A percentile compares a stretch with the other conserved stretches of the same genome.
Conservation (phyloP, 37 sponge, comb jelly and placozoan genomes). For the Chondrilla cf. caribensis region DNA sequence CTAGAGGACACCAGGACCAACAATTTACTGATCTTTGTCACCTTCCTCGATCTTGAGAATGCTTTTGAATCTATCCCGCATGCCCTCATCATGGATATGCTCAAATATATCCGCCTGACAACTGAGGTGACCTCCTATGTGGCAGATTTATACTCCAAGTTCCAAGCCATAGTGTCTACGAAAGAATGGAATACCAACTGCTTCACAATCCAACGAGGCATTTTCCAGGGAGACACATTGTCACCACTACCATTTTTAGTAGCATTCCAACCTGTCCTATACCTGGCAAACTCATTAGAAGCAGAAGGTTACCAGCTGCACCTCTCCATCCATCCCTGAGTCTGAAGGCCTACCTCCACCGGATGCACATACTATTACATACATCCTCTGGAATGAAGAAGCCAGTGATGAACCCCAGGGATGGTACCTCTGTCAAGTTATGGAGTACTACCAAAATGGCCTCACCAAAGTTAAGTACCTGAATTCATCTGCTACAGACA, state of each 20-base stretch:
- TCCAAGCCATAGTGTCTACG: neutral
- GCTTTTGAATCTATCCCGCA: constrained; percentile 45
- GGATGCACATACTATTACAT: neutral
- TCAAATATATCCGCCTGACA: neutral
- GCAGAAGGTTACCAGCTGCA: neutral
- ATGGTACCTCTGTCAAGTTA: neutral
- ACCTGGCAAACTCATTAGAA: neutral
- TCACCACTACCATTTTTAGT: neutral
- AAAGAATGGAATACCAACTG: neutral
- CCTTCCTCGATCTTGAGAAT: constrained; percentile 43
- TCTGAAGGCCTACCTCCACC: neutral
- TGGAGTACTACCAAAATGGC: neutral
- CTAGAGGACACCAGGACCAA: constrained; percentile 13
- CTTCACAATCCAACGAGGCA: neutral
- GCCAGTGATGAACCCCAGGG: neutral
- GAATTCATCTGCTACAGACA: no score
- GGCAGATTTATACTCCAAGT: neutral
- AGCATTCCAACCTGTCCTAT: neutral
- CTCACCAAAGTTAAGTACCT: neutral
- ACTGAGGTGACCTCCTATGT: neutral
- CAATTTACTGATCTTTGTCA: constrained; percentile 5
- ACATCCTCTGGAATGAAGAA: neutral
- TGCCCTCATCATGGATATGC: neutral
- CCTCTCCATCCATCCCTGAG: neutral
- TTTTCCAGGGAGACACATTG: neutral